Conservation (phyloP, 2,113 vertebrate species). For the Synodontis membranacea region DNA sequence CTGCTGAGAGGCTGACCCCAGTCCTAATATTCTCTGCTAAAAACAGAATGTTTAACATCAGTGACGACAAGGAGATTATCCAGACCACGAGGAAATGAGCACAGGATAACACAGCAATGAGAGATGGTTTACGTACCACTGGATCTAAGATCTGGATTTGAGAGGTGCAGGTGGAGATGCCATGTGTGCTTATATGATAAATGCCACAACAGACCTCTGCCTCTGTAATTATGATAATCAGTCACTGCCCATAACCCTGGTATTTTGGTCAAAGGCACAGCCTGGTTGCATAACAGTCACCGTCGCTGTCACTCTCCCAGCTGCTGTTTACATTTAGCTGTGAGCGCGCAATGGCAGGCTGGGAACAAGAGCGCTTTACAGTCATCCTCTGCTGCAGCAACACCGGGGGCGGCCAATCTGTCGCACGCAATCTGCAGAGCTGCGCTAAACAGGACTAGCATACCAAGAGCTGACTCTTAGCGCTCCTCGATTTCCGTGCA, state of each 20-base stretch:
- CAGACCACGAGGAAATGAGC: background rate
- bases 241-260: background rate
- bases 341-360: slow-evolving; percentile 37
- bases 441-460: slow-evolving; percentile 25
- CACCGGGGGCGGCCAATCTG: slow-evolving; percentile 48
- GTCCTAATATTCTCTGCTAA: background rate
- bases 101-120: slow-evolving; percentile 2
- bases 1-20: background rate
- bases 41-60: background rate
- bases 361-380: slow-evolving; percentile 35
- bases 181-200: background rate
- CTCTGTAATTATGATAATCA: slow-evolving; percentile 6
- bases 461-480: background rate
- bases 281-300: slow-evolving; percentile 35
- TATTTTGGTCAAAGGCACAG: slow-evolving; percentile 44
- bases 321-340: slow-evolving; percentile 53
- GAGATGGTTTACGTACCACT: background rate
- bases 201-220: slow-evolving; percentile 23
- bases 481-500: background rate
- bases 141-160: slow-evolving; percentile 20
- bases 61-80: slow-evolving; percentile 6
- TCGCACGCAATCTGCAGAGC: slow-evolving; percentile 41
- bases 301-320: slow-evolving; percentile 38
- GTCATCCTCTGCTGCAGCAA: slow-evolving; percentile 49
- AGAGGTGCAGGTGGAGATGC: slow-evolving; percentile 4